These are phyloP conservation scores for Leptinotarsa lineolata DNA, from an alignment of 1,140 invertebrate species.

Conservation along the genomic window DNA sequence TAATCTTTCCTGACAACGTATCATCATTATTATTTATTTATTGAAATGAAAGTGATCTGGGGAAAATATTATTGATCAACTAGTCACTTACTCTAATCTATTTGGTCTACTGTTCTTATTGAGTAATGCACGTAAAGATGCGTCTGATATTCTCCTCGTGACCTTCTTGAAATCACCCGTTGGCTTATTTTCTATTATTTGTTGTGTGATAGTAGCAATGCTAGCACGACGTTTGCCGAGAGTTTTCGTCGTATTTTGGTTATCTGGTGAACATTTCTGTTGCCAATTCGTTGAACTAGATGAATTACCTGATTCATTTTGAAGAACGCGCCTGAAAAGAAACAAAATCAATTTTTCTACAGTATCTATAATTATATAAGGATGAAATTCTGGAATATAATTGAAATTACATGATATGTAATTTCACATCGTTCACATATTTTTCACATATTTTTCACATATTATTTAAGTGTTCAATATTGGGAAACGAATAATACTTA, in stretches of 20 bases:
- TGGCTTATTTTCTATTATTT: constrained; percentile 21
- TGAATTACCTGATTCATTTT: constrained; percentile 40
- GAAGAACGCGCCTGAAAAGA: constrained; percentile 47
- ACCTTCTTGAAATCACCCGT: constrained; percentile 34
- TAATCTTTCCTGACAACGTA: no score
- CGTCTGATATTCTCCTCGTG: constrained; percentile 48
- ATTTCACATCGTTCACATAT: no score
- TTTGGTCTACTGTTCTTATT: constrained; percentile 43
- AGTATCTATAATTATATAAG: no score
- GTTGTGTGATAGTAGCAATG: constrained; percentile 45
- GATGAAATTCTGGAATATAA: no score
- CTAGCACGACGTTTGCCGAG: constrained; percentile 49
- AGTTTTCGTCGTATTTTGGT: constrained; percentile 12
- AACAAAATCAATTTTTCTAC: not conserved
- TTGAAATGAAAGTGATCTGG: no score
- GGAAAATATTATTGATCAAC: not conserved
- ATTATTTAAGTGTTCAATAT: no score
- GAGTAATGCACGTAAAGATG: constrained; percentile 42
- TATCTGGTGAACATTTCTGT: constrained; percentile 27
- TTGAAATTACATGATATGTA: no score
- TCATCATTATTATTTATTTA: no score
- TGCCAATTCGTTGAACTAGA: constrained; percentile 28
- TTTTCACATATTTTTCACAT: no score
- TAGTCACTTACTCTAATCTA: constrained; percentile 50
- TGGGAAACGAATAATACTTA: no score